Evolutionary conservation across 37 sponge, comb jelly and placozoan species (phyloP), one percentile per base, ranked within the genome.

Genomic region (Spongilla lacustris): DNA sequence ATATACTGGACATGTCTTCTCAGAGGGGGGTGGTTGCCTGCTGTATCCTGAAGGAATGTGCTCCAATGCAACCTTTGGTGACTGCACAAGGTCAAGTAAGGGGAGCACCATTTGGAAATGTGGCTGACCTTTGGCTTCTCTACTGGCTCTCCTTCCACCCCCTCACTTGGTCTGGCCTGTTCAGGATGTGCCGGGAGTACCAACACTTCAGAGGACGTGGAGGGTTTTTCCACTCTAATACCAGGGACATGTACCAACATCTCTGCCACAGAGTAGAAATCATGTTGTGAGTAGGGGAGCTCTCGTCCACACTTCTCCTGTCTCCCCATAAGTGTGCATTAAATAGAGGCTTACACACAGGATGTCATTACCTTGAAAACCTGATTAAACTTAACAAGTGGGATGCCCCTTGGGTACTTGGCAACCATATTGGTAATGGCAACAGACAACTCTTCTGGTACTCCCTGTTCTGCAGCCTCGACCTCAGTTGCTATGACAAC

Each of bases 231-330:
- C 70, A 88, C 77, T 32, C 41, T 28, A 6, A 88, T 69, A 4
- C 77, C 76, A 0, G 75, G 82, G 2, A 88, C 88, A 34, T 58
- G 69, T 77, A 77, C 73, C 38, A 88, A 75, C 50, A 88, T 28
- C 66, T 88, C 82, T 2, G 67, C 69, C 14, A 76, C 29, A 4
- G 88, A 74, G 32, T 34, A 17, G 71, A 88, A 88, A 0, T 83
- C 88, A n/a, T 77, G 21, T 68, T 82, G 83, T 14, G 10, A 25
- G 27, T 27, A 36, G 24, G 21, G 36, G 4, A 75, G 76, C 33
- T 75, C 76, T n/a, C 35, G 32, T 33, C 76, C 76, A 25, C 2
- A 9, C 31, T 75, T 14, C 21, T 75, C 76, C 76, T 75, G 46
- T 34, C 9, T 35, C 36, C n/a, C 11, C 76, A 75, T 2, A 72